Conservation (phyloP, 2,888 invertebrate species). For the Stegana nigrithorax region DNA sequence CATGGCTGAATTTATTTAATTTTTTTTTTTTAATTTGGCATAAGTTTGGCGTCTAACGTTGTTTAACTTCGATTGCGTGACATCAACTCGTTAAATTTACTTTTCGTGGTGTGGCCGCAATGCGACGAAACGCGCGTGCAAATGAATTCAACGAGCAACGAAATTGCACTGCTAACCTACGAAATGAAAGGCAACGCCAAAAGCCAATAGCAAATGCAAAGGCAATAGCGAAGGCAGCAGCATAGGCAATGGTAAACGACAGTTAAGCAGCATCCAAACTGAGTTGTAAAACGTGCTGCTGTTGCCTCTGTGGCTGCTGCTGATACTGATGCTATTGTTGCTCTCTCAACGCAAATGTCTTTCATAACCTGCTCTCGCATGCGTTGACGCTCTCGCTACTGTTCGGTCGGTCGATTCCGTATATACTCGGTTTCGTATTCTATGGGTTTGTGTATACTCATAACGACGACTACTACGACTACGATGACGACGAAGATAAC, state of each 20-base stretch:
- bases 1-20: too few relatives aligned
- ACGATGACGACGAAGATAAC: conserved; percentile 7
- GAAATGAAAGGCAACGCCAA: not conserved
- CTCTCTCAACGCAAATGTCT: not conserved
- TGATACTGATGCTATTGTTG: not conserved
- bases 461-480: too few relatives aligned
- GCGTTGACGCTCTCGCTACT: not conserved
- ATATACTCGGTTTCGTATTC: too few relatives aligned
- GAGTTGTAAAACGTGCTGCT: too few relatives aligned
- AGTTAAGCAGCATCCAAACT: conserved; percentile 1
- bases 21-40: not conserved
- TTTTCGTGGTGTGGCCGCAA: conserved; percentile 34
- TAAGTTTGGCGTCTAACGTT: not conserved
- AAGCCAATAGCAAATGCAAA: conserved; percentile 28
- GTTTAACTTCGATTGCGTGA: too few relatives aligned
- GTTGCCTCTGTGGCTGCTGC: not conserved
- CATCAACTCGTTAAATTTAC: too few relatives aligned
- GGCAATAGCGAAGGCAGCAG: conserved; percentile 14
- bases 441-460: too few relatives aligned
- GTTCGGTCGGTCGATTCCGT: too few relatives aligned
- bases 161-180: conserved; percentile 52
- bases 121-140: conserved; percentile 43
- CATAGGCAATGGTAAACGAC: conserved; percentile 2
- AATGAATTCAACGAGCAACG: conserved; percentile 58
- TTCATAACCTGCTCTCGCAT: not conserved